Conservation (phyloP, 2,797 vertebrate genomes). For the Halcyon leucocephala region DNA sequence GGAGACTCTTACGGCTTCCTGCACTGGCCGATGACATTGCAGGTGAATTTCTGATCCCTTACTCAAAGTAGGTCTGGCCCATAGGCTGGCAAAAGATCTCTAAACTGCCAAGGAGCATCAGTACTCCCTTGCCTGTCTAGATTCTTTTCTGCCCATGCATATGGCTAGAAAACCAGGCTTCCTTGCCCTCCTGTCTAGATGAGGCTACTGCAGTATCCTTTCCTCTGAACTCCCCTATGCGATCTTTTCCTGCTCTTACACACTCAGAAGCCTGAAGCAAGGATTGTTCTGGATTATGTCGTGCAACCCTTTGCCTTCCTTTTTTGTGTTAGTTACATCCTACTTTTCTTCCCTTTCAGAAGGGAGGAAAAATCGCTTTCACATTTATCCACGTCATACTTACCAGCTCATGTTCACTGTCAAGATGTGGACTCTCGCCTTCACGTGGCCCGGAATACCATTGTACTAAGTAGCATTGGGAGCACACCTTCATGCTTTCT, state of each 20-base stretch:
- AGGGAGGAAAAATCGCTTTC: neutral
- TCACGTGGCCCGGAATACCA: neutral
- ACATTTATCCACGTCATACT: neutral
- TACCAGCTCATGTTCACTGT: neutral
- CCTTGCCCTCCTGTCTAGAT: neutral
- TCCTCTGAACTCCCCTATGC: neutral
- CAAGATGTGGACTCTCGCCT: neutral
- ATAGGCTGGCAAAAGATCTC: neutral
- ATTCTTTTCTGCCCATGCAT: neutral
- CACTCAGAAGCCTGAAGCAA: neutral
- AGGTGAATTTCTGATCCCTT: neutral
- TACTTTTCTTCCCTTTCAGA: neutral
- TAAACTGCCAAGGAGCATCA: neutral
- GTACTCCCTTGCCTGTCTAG: neutral
- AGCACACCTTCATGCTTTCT: neutral
- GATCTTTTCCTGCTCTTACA: neutral
- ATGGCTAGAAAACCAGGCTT: neutral
- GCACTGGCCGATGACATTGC: neutral
- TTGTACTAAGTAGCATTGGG: neutral
- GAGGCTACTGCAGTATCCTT: neutral
- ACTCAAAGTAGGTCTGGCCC: neutral
- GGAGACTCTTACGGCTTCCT: neutral
- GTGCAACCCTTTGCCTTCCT: neutral
- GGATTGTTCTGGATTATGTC: neutral
- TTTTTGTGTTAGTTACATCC: neutral